phyloP scores from a whole-genome alignment of 2,113 vertebrate genomes.

The Narcine bancroftii region DNA sequence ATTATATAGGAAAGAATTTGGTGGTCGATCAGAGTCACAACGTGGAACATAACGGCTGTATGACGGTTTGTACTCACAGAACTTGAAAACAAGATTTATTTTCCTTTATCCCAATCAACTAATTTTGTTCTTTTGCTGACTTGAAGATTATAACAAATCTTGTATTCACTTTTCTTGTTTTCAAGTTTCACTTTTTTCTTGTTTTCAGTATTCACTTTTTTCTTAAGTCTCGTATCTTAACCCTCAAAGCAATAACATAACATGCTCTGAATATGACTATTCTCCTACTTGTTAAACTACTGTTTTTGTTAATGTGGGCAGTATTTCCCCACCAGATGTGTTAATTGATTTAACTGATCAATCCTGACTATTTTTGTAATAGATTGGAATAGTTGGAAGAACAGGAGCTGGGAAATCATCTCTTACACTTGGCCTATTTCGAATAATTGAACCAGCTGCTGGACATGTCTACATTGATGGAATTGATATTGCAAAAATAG shows the following conservation, averaged over 20 bases:
- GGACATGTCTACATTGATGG: conserved; percentile 83
- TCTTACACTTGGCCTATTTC: conserved; percentile 82
- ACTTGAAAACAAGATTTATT: not conserved
- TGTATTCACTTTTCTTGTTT: no score
- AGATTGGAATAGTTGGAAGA: conserved; percentile 92
- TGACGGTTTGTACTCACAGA: not conserved
- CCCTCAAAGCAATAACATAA: not conserved
- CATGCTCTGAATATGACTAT: not conserved
- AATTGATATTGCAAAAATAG: conserved; percentile 74
- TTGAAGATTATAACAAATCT: not conserved
- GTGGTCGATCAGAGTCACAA: not conserved
- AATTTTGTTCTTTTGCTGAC: not conserved
- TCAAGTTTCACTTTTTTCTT: no score
- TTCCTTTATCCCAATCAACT: not conserved
- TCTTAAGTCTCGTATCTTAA: no score
- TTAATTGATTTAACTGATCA: not conserved
- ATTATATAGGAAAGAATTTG: no score
- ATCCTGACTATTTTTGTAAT: not conserved
- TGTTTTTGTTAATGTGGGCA: not conserved
- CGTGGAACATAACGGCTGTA: not conserved
- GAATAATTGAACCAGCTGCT: conserved; percentile 78
- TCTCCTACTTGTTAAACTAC: not conserved
- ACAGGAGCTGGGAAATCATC: conserved; percentile 94
- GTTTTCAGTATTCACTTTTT: no score
- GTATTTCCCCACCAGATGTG: no score